These are phyloP conservation scores for Carterocephalus palaemon DNA, from an alignment of 2,888 invertebrate genomes.

Conservation along the genomic window DNA sequence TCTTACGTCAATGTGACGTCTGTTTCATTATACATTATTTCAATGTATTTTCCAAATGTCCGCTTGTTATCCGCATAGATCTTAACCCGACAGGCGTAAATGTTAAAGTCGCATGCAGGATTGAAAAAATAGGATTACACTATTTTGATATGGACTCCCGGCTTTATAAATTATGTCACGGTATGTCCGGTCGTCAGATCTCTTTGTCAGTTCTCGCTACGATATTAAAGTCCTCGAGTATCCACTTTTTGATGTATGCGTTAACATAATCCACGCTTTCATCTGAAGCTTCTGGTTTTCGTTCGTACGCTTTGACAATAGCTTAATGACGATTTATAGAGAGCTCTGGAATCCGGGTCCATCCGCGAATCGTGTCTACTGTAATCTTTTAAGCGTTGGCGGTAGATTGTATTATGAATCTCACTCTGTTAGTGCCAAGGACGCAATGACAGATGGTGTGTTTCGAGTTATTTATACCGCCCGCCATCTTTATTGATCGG, in stretches of 20 bases:
- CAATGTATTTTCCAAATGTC: slow-evolving; percentile 49
- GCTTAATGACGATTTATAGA: slow-evolving; percentile 47
- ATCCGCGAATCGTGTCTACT: slow-evolving; percentile 8
- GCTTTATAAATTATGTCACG: slow-evolving; percentile 68
- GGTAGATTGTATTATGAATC: slow-evolving; percentile 30
- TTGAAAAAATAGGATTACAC: slow-evolving; percentile 44
- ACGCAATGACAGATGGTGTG: slow-evolving; percentile 47
- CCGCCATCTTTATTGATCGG: slow-evolving; percentile 57
- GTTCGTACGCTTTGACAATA: slow-evolving; percentile 44
- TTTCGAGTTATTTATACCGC: slow-evolving; percentile 48
- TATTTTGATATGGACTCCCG: slow-evolving; percentile 67
- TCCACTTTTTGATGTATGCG: slow-evolving; percentile 55
- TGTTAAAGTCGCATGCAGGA: slow-evolving; percentile 44
- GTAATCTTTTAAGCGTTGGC: slow-evolving; percentile 31
- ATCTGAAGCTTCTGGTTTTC: slow-evolving; percentile 42
- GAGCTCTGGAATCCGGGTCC: slow-evolving; percentile 30
- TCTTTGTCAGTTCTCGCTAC: slow-evolving; percentile 52
- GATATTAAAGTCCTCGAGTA: slow-evolving; percentile 44
- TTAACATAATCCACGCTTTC: slow-evolving; percentile 47
- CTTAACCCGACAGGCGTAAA: slow-evolving; percentile 47
- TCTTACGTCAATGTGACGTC: slow-evolving; percentile 76
- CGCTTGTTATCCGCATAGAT: slow-evolving; percentile 40
- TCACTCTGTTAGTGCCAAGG: slow-evolving; percentile 41
- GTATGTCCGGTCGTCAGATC: slow-evolving; percentile 71
- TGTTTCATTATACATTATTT: slow-evolving; percentile 65